Percentiles rank a stretch among this genome's conserved stretches.
Conservation (phyloP, 2,113 vertebrate genomes). For the Cercopithecus mona region DNA sequence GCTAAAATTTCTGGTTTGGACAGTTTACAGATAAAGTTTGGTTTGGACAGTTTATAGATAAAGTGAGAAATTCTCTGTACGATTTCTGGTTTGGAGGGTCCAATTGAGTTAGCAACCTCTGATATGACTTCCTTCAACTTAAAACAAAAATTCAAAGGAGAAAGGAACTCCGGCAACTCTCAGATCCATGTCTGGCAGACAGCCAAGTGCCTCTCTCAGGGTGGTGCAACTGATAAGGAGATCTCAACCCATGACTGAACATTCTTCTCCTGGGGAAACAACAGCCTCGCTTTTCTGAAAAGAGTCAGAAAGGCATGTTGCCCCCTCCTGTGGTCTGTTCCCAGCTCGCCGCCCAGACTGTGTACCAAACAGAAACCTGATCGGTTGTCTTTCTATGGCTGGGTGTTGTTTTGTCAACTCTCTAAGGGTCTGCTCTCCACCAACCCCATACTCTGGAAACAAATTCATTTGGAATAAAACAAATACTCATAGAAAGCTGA, state of each 20-base stretch:
- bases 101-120: neutral
- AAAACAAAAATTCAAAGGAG: slow-evolving; percentile 2
- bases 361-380: neutral
- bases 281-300: neutral
- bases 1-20: neutral
- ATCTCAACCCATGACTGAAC: neutral
- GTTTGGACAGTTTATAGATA: neutral
- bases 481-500: too few species aligned
- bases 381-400: neutral
- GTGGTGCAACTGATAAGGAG: neutral
- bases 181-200: neutral
- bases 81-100: neutral
- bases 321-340: neutral
- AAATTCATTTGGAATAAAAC: neutral
- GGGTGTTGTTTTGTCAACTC: neutral
- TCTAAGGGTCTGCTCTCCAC: neutral
- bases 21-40: neutral
- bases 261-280: neutral
- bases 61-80: neutral
- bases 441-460: neutral
- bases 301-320: neutral
- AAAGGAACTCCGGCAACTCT: neutral
- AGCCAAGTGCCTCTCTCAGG: neutral
- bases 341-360: neutral
- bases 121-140: neutral